Base-by-base conservation (phyloP, 2,797 vertebrate genomes). In the Euphonia xanthogaster region DNA sequence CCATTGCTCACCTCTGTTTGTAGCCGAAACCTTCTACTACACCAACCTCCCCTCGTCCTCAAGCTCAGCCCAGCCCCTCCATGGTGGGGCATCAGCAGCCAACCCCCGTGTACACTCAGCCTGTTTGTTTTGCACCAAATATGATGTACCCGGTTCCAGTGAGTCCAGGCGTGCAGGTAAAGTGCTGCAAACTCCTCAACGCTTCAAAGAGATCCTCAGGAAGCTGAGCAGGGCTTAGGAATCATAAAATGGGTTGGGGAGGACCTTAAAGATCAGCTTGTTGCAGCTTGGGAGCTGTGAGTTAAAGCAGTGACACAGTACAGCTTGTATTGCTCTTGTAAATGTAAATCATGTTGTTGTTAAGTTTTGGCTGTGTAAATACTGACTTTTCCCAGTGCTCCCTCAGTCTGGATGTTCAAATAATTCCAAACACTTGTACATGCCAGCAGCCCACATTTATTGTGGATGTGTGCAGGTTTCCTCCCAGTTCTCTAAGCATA, bases 11-110 rank as follows among this genome's bases (percentile, higher is more conserved):
- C 86, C 58, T 86, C 87, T 95, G 10, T 92, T 88, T 95, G n/a
- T 86, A 99, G 99, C 99, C 99, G 60, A 99, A 99, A 98, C 99
- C 99, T 97, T 99, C 99, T 90, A 99, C 99, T 94, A 99, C 99
- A 81, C 99, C 99, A 6, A 99, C 99, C 31, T 99, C 99, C 9
- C 99, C 99, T 76, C 98, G 99, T 88, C 99, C 99, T 24, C 99
- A 99, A 98, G 99, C 99, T 97, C 99, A 99, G 74, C 99, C 99
- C 39, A 99, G 99, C 98, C 99, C 99, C 65, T 99, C 99, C 87
- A 99, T 99, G 94, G 98, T 99, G 97, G 99, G 99, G 27, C 99
- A 99, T 96, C 99, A 99, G 97, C 98, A 99, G 81, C 99, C 98
- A 22, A 91, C 99, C 14, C 98, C 98, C 14, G 98, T 99, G 57